Evolutionary conservation across 2,888 invertebrate genomes (phyloP).

Genomic region (Lithosia quadra): DNA sequence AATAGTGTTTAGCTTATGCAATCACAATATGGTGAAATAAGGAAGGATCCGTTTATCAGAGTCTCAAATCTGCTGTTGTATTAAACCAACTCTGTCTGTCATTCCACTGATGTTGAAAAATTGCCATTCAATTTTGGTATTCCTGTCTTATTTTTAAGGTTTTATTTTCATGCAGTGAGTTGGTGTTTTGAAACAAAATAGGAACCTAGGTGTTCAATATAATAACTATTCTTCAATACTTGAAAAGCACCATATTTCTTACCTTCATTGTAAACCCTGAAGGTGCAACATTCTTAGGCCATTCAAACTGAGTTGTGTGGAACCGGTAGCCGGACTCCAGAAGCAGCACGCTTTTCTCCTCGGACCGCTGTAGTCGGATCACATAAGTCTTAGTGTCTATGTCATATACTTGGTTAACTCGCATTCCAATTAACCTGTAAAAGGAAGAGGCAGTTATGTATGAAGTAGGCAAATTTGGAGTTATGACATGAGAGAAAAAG

Average conservation of each 20-base stretch:
- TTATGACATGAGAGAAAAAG: too few relatives aligned
- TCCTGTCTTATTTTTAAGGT: not conserved
- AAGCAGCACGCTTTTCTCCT: conserved; percentile 95
- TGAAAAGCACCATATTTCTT: conserved; percentile 17
- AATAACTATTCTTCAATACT: not conserved
- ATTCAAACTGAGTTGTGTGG: conserved; percentile 98
- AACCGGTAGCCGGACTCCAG: conserved; percentile 98
- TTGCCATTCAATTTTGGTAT: too few relatives aligned
- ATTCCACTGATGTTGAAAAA: too few relatives aligned
- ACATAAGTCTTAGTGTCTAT: conserved; percentile 98
- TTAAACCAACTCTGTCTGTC: too few relatives aligned
- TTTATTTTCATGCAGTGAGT: not conserved
- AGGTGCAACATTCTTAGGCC: conserved; percentile 98
- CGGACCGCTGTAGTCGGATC: conserved; percentile 93
- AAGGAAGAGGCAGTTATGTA: not conserved
- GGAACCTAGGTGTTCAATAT: too few relatives aligned
- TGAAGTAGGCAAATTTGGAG: too few relatives aligned
- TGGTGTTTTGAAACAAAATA: too few relatives aligned
- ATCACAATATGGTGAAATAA: too few relatives aligned
- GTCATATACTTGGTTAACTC: conserved; percentile 99
- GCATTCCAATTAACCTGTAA: conserved; percentile 93
- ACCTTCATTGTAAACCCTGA: conserved; percentile 99
- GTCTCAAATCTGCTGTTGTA: too few relatives aligned
- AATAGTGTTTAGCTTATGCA: too few relatives aligned
- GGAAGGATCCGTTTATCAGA: too few relatives aligned